These are phyloP conservation scores for Sepiola atlantica DNA, from an alignment of 2,888 invertebrate genomes.

Conservation along the genomic window DNA sequence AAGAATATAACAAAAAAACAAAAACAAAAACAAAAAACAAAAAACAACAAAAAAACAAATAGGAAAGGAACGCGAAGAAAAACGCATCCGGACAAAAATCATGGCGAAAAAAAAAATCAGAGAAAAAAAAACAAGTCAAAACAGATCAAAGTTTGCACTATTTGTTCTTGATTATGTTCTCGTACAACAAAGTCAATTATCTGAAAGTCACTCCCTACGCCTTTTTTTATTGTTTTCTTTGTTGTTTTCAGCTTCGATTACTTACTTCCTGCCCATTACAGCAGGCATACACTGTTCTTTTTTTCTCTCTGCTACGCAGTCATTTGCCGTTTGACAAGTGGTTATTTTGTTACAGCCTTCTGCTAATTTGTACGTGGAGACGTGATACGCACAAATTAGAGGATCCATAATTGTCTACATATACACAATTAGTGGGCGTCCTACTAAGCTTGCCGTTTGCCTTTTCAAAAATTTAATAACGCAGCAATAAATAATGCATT, in stretches of 20 bases:
- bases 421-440: neutral
- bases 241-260: constrained; percentile 14
- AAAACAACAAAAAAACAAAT: neutral
- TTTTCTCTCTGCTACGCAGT: neutral
- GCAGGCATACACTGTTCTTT: neutral
- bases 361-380: constrained; percentile 1
- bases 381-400: constrained; percentile 32
- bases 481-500: neutral
- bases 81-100: neutral
- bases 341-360: neutral
- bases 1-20: neutral
- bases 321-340: constrained; percentile 22
- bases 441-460: neutral
- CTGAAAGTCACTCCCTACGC: constrained; percentile 4
- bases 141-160: constrained; percentile 23
- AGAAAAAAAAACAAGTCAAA: neutral
- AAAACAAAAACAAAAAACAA: neutral
- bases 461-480: neutral
- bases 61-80: too few relatives aligned
- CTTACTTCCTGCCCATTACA: constrained; percentile 32
- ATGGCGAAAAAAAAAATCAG: neutral
- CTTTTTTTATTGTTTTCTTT: constrained; percentile 9
- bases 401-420: neutral
- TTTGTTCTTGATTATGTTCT: constrained; percentile 24
- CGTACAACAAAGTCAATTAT: constrained; percentile 32